Percentiles rank a stretch among this genome's conserved stretches.
phyloP scores from a whole-genome alignment of 2,888 invertebrate genomes.

The Limenitis camilla region DNA sequence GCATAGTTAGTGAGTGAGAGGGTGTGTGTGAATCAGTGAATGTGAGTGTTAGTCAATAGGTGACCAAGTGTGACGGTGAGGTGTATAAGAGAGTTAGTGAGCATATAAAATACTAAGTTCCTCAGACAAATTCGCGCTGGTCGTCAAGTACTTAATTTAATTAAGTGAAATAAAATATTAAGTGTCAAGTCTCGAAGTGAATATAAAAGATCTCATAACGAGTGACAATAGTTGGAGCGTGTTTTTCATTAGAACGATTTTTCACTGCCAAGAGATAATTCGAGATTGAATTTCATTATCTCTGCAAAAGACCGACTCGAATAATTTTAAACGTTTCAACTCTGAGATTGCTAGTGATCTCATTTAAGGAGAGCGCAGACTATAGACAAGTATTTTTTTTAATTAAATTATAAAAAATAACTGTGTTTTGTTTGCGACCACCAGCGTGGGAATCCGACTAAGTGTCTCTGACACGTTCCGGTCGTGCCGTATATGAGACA shows the following conservation, averaged over 20 bases:
- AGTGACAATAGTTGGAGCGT: neutral
- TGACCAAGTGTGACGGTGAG: too few relatives aligned
- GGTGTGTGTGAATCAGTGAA: too few relatives aligned
- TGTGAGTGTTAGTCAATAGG: too few relatives aligned
- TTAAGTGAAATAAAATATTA: neutral
- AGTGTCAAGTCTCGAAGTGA: neutral
- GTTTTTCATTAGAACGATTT: conserved; percentile 15
- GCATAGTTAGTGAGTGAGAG: too few relatives aligned
- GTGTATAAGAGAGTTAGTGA: too few relatives aligned
- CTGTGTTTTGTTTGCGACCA: too few relatives aligned
- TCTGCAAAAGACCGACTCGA: conserved; percentile 10
- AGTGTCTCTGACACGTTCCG: too few relatives aligned
- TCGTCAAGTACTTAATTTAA: too few relatives aligned
- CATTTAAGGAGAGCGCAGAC: conserved; percentile 5
- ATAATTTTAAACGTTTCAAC: conserved; percentile 16
- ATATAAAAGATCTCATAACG: neutral
- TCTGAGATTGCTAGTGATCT: conserved; percentile 17
- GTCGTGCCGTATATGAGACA: too few relatives aligned
- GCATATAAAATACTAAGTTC: too few relatives aligned
- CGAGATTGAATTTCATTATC: conserved; percentile 22
- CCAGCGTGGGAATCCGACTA: too few relatives aligned
- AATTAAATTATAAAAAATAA: neutral
- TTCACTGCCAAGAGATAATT: conserved; percentile 7
- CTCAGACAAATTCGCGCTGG: too few relatives aligned
- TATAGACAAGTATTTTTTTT: neutral